Evolutionary conservation across 2,888 invertebrate genomes (phyloP).

Genomic region (Neuroscelio doddi): DNA sequence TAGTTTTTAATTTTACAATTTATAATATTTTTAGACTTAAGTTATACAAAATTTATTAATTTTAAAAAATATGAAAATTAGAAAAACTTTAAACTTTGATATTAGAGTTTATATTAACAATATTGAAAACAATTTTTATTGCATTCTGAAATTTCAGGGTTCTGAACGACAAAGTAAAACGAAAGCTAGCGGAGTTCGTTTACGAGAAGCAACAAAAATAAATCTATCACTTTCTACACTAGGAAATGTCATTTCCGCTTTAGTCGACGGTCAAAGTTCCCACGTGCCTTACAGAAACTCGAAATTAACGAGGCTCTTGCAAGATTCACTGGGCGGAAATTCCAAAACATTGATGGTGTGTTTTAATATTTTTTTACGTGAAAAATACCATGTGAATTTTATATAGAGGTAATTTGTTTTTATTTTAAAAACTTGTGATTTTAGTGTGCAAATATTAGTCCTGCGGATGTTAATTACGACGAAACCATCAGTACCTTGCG

Average conservation of each 20-base stretch:
- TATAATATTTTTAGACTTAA: too few species aligned
- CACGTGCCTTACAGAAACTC: slow-evolving; percentile 99
- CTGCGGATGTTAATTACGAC: slow-evolving; percentile 96
- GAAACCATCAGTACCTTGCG: slow-evolving; percentile 97
- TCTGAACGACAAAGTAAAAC: slow-evolving; percentile 98
- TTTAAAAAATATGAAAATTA: too few species aligned
- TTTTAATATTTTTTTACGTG: slow-evolving; percentile 20
- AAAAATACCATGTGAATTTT: too few species aligned
- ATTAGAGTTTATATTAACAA: too few species aligned
- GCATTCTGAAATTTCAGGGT: slow-evolving; percentile 77
- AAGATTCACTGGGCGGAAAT: slow-evolving; percentile 98
- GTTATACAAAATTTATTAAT: too few species aligned
- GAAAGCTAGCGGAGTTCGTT: slow-evolving; percentile 91
- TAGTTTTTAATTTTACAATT: too few species aligned
- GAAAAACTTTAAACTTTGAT: too few species aligned
- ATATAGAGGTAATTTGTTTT: background rate
- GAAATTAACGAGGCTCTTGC: slow-evolving; percentile 93
- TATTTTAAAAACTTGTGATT: slow-evolving; percentile 13
- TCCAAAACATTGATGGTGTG: slow-evolving; percentile 93
- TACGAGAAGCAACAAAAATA: slow-evolving; percentile 98
- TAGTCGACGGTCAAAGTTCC: slow-evolving; percentile 97
- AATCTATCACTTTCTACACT: slow-evolving; percentile 97
- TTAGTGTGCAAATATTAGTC: slow-evolving; percentile 97
- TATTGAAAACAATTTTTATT: too few species aligned
- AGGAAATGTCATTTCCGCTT: slow-evolving; percentile 98